A percentile compares a stretch with the other conserved stretches of the same genome.
Conservation (phyloP, 2,888 invertebrate genomes). For the Drosophila anomalata region DNA sequence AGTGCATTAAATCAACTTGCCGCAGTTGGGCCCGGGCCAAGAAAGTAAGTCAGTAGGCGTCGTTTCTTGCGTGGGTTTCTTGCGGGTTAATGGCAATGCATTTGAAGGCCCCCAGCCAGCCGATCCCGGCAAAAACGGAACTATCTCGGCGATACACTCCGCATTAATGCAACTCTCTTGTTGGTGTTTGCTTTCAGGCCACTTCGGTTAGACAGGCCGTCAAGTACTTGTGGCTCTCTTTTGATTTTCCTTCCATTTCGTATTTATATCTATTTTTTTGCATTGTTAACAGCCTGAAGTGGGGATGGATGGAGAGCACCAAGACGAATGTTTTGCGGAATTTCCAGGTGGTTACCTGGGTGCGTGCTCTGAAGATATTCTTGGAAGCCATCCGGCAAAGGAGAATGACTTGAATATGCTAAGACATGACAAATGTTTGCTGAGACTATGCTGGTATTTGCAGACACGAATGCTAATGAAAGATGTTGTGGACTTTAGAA, state of each 20-base stretch:
- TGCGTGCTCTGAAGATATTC: slow-evolving; percentile 66
- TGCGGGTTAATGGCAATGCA: slow-evolving; percentile 53
- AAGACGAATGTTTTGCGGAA: slow-evolving; percentile 54
- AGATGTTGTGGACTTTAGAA: background rate
- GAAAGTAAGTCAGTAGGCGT: slow-evolving; percentile 76
- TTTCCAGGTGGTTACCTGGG: slow-evolving; percentile 58
- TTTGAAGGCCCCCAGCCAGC: slow-evolving; percentile 22
- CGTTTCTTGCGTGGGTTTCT: slow-evolving; percentile 48
- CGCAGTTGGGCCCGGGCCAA: slow-evolving; percentile 12
- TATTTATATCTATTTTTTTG: slow-evolving; percentile 28
- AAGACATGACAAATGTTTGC: slow-evolving; percentile 47
- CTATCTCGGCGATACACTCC: slow-evolving; percentile 39
- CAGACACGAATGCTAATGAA: slow-evolving; percentile 31
- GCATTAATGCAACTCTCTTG: slow-evolving; percentile 66
- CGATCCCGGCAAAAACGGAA: slow-evolving; percentile 69
- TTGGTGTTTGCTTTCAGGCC: slow-evolving; percentile 27
- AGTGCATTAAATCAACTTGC: slow-evolving; percentile 46
- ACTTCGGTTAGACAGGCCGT: slow-evolving; percentile 55
- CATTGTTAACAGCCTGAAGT: slow-evolving; percentile 27
- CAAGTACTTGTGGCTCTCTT: slow-evolving; percentile 9
- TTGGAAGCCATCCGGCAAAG: slow-evolving; percentile 50
- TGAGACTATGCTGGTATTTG: slow-evolving; percentile 12
- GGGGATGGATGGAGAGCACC: slow-evolving; percentile 21
- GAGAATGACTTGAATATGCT: slow-evolving; percentile 31
- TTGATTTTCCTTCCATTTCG: slow-evolving; percentile 4